Evolutionary conservation across 2,797 vertebrate species (phyloP).

Genomic region (Myotis vivesi): DNA sequence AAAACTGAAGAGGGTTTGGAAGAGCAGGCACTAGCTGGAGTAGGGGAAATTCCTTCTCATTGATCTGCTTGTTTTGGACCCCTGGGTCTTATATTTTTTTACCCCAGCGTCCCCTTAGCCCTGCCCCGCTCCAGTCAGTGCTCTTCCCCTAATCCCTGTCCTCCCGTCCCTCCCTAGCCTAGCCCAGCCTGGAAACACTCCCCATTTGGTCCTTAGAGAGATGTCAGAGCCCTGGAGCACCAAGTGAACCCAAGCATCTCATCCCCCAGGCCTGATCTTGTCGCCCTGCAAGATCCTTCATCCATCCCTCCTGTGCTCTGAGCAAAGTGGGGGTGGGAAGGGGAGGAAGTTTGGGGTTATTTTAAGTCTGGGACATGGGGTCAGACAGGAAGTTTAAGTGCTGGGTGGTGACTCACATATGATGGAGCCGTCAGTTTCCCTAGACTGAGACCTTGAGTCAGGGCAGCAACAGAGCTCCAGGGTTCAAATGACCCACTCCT

Average conservation of each 20-base stretch:
- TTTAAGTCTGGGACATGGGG: slow-evolving; percentile 37
- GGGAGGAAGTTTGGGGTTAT: slow-evolving; percentile 48
- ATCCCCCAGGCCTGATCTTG: not conserved
- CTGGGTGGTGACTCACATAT: slow-evolving; percentile 64
- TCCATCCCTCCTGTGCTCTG: not conserved
- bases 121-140: not conserved
- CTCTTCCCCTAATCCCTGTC: not conserved
- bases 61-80: not conserved
- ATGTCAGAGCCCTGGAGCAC: not conserved
- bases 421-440: slow-evolving; percentile 59
- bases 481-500: not conserved
- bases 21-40: not conserved
- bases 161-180: not conserved
- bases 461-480: not conserved
- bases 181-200: not conserved
- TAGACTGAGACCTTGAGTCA: slow-evolving; percentile 70
- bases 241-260: not conserved
- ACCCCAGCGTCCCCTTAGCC: not conserved
- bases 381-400: slow-evolving; percentile 56
- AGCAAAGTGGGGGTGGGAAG: not conserved
- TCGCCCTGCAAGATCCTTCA: not conserved
- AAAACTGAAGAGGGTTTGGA: slow-evolving; percentile 39
- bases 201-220: not conserved
- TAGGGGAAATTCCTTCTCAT: not conserved
- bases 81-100: not conserved